Base-by-base conservation (phyloP, 2,888 invertebrate genomes). In the Drosophila mettleri region DNA sequence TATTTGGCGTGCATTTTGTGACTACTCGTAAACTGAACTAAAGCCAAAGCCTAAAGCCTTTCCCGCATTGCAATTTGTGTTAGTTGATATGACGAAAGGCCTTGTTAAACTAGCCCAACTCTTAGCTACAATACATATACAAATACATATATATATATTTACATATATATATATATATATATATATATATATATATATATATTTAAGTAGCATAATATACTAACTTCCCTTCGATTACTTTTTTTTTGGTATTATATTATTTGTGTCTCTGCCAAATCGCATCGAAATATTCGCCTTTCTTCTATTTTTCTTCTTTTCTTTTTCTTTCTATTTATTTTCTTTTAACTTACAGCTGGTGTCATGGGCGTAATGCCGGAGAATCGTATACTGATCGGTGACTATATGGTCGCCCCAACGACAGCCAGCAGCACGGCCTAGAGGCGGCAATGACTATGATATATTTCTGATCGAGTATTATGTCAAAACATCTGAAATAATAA, bases 341-440 rank as follows among this genome's bases (percentile, higher is more conserved):
- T 22, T 68, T 60, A 74, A 70, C 55, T 72, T 69, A 49, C 78
- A 90, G 87, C 89, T 79, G 88, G 91, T 87, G 80, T 94, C 93
- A 94, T 94, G 93, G 94, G 94, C 93, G 93, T 94, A 89, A 92
- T 94, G 92, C 93, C 94, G 93, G 94, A 94, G 93, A 94, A 93
- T 93, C 93, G 94, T 90, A 93, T 94, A 93, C 93, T 94, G 91
- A 94, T 94, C 91, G 93, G 94, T 91, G 94, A 94, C 93, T 94
- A 93, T 92, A 92, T 94, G 92, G 93, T 94, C 91, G 93, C 93
- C 78, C 93, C 93, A 90, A 92, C 93, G 90, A 92, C 33, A 34
- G 49, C 94, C 67, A 77, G 78, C 80, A 69, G 64, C 80, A 77
- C 89, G 27, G 74, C 84, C 86, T 77, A 86, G 72, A 76, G 71